Base-by-base conservation (phyloP, 2,113 vertebrate species). In the Theristicus caerulescens region DNA sequence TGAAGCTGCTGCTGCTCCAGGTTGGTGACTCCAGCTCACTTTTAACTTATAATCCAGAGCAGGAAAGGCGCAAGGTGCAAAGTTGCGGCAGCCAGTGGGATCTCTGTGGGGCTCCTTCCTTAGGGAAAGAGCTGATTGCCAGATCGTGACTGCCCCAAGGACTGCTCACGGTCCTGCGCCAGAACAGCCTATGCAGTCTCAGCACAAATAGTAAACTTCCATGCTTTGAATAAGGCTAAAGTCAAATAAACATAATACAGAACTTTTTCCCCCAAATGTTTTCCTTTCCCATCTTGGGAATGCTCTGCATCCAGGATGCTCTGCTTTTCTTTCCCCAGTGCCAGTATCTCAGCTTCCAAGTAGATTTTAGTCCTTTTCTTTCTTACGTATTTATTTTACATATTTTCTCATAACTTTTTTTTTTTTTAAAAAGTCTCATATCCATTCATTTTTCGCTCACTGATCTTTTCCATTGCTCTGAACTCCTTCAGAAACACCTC, bases 81-180 rank as follows among this genome's bases (percentile, higher is more conserved):
- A 11, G 19, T 54, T 51, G 46, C 2, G 2, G 26, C 19, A 82
- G 52, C 52, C 13, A 18, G 59, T 25, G 20, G 16, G 13, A 44
- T 4, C 5, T 31, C 29, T 4, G 16, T 34, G 44, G n/a, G 31
- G 15, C 5, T n/a, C 25, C 66, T 29, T 72, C 59, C 59, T 58
- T 11, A 13, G n/a, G 36, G 31, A 46, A 13, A 36, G 54, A 52
- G 25, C 47, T 10, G 55, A 26, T 32, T 40, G 29, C 38, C 1
- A 4, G 16, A 34, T 66, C 1, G 3, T 36, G 34, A 34, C 26
- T 54, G 19, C 18, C 49, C n/a, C 27, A 47, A 55, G 49, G 19
- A 34, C 16, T 2, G 11, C 42, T 64, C 4, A 3, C 8, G 16
- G 26, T 36, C n/a, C 51, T 36, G 26, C 1, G 1, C 31, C 10